These are phyloP conservation scores for Xiphophorus hellerii DNA, from an alignment of 2,113 vertebrate species.

Conservation along the genomic window DNA sequence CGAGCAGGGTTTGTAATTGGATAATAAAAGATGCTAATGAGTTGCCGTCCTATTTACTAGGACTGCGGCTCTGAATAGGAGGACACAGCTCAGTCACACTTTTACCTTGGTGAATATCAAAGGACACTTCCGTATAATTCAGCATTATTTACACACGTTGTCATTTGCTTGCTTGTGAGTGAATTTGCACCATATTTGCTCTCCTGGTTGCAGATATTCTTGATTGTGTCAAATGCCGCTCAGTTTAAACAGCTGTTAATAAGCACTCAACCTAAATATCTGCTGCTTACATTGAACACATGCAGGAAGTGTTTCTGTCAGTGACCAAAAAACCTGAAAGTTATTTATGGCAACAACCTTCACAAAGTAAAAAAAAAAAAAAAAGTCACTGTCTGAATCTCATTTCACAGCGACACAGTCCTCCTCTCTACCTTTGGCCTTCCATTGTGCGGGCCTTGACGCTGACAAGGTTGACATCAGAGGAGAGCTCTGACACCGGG, in stretches of 20 bases:
- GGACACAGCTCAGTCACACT: constrained; percentile 24
- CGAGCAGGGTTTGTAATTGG: constrained; percentile 70
- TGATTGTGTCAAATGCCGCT: not conserved
- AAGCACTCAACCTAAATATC: not conserved
- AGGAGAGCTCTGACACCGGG: constrained; percentile 82
- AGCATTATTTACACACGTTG: not conserved
- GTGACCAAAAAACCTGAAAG: constrained; percentile 43
- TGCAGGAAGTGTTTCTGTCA: constrained; percentile 2
- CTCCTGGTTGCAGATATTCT: not conserved
- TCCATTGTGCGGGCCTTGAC: constrained; percentile 82
- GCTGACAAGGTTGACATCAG: constrained; percentile 85
- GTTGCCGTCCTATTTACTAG: constrained; percentile 71
- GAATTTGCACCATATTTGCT: not conserved
- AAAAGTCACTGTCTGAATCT: constrained; percentile 51
- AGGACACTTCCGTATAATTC: not conserved
- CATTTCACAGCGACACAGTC: constrained; percentile 43
- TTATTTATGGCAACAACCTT: constrained; percentile 63
- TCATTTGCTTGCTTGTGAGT: not conserved
- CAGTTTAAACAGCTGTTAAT: not conserved
- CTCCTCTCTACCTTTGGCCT: constrained; percentile 57
- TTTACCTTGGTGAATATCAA: constrained; percentile 1
- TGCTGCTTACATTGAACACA: not conserved
- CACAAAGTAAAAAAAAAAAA: constrained; percentile 46
- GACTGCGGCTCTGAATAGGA: constrained; percentile 35
- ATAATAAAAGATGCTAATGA: constrained; percentile 79